Evolutionary conservation across 2,797 vertebrate species (phyloP), one percentile per base, ranked within the genome.

Genomic region (Alauda arvensis): DNA sequence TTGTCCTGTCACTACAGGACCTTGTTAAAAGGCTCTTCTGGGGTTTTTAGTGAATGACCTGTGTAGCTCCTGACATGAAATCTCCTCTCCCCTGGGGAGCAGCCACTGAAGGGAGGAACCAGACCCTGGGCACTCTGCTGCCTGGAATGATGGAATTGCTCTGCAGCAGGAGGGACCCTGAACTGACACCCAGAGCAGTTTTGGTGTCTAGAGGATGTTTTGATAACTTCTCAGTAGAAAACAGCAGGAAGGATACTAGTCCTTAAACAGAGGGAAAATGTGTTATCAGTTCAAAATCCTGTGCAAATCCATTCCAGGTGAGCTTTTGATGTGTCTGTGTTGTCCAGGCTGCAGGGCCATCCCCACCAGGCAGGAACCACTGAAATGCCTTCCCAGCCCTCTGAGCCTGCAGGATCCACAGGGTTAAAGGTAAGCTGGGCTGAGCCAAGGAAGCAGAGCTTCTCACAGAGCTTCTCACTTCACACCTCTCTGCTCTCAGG

Each of bases 341-440:
- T 40, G 23, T 19, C 28, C n/a, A 18, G n/a, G 33, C 76, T 69
- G 34, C 0, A 0, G 31, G 45, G 21, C 33, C 48, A 84, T 6
- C 6, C 26, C 9, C 77, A 37, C 18, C 49, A 40, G 15, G 20
- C 53, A 80, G 69, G 28, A 76, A 55, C 4, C 49, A 42, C 55
- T 20, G 31, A 31, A n/a, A 31, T 14, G 6, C 62, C 19, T 80
- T 42, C 46, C 51, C 24, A 72, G 25, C 19, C 31, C 26, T 52
- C 14, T 0, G 0, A 56, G 19, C 37, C 77, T 49, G 40, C 31
- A 62, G 31, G 16, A 65, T 29, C 49, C 43, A 7, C 3, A 1
- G 4, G 28, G 17, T 8, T 31, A 42, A 56, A 56, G 42, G 21
- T 10, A 43, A 85, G 25, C 18, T 0, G 2, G 18, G 37, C 26